Base-by-base conservation (phyloP, 1,140 invertebrate species). In the Drosophila grimshawi region DNA sequence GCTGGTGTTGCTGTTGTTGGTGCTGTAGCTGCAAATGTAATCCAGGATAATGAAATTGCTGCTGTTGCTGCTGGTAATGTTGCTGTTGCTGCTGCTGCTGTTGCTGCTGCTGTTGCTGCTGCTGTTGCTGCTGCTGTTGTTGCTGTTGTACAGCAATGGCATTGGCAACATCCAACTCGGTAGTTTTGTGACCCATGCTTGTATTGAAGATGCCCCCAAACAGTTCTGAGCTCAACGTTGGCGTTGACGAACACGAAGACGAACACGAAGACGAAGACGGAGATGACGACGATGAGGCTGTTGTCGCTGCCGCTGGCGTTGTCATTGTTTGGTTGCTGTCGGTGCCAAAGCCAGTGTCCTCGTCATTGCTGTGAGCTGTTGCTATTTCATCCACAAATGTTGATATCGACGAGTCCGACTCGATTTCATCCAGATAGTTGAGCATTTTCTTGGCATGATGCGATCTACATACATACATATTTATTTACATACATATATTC, bases 321-420 rank as follows among this genome's bases (percentile, higher is more conserved):
- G 53, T 41, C 11, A 52, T 62, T 51, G 65, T 37, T 29, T 70
- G 67, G 5, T 57, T 83, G 68, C 27, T 82, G 48, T 88, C 83
- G 46, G 81, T 86, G 29, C 70, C 83, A n/a, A 86, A 82, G 45
- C 82, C 82, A 8, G 83, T 88, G 33, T 86, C 83, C 62, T 82
- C 83, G 45, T 82, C 83, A 48, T 76, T 66, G 19, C 45, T 49
- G 45, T 59, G 43, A 43, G 62, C 37, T 11, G 69, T 65, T 5
- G 41, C n/a, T 11, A 82, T 49, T 29, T 78, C 82, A 52, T 78
- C 74, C 3, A 76, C 68, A 5, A 52, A 73, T n/a, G 81, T 69
- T n/a, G 81, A 77, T 59, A 66, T 45, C 43, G 70, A 61, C 3
- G 60, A 49, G 5, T 59, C 45, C 48, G 61, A 32, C n/a, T 86